Conservation (phyloP, 2,888 invertebrate species). For the Beris morrisii region DNA sequence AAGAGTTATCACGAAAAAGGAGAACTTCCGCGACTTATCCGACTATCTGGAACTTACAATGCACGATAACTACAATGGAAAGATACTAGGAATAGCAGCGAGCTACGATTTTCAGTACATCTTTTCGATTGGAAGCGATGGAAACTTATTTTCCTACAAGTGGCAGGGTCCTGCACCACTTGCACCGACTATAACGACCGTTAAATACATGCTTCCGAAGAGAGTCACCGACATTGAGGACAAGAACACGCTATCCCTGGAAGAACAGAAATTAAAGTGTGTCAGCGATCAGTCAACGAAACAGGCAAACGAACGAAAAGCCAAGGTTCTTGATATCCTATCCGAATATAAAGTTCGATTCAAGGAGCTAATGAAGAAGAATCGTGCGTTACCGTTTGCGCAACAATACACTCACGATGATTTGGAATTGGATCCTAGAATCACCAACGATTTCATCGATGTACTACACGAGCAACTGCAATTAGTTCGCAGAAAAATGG, state of each 20-base stretch:
- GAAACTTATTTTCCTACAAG: slow-evolving; percentile 73
- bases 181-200: neutral
- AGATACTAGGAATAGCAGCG: slow-evolving; percentile 65
- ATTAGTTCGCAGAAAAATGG: slow-evolving; percentile 66
- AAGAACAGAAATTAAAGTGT: slow-evolving; percentile 69
- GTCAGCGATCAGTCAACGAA: slow-evolving; percentile 66
- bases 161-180: slow-evolving; percentile 55
- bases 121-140: slow-evolving; percentile 71
- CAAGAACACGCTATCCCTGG: slow-evolving; percentile 53
- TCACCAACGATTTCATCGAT: slow-evolving; percentile 63
- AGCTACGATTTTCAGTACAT: slow-evolving; percentile 61
- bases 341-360: slow-evolving; percentile 62
- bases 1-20: slow-evolving; percentile 59
- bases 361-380: slow-evolving; percentile 59
- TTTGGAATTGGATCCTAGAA: slow-evolving; percentile 68
- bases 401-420: slow-evolving; percentile 63
- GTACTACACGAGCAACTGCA: slow-evolving; percentile 65
- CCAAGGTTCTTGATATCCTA: slow-evolving; percentile 61
- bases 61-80: slow-evolving; percentile 75
- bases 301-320: slow-evolving; percentile 67
- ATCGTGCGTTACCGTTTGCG: slow-evolving; percentile 62
- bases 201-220: slow-evolving; percentile 36
- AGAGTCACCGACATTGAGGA: slow-evolving; percentile 47
- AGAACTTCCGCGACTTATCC: slow-evolving; percentile 60
- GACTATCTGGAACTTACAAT: slow-evolving; percentile 72